Conservation (phyloP, 2,888 invertebrate genomes). For the Zygogramma bicolorata region DNA sequence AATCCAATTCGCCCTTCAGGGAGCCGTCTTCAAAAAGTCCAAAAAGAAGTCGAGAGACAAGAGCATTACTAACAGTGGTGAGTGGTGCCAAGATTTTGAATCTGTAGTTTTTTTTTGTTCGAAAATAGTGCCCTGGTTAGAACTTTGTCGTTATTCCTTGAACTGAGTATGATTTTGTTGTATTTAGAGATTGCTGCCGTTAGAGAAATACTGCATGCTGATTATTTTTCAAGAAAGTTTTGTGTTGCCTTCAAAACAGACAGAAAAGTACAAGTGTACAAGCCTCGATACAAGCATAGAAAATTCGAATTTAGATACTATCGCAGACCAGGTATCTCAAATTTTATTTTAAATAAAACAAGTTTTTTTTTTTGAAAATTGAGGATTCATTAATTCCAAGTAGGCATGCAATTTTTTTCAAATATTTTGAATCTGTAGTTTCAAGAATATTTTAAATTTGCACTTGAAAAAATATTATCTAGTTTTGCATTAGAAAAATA, state of each 20-base stretch:
- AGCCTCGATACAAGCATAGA: constrained; percentile 35
- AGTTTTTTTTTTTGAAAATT: too few species aligned
- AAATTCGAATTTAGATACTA: constrained; percentile 15
- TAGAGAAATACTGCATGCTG: constrained; percentile 51
- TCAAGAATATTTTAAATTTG: too few species aligned
- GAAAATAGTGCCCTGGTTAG: too few species aligned
- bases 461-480: too few species aligned
- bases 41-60: constrained; percentile 57
- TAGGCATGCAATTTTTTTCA: too few species aligned
- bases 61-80: constrained; percentile 54
- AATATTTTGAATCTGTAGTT: too few species aligned
- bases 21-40: constrained; percentile 68
- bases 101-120: too few species aligned
- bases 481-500: too few species aligned
- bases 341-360: too few species aligned
- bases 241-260: constrained; percentile 44
- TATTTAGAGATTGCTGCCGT: constrained; percentile 48
- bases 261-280: constrained; percentile 45
- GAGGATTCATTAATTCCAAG: too few species aligned
- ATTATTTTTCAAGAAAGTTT: constrained; percentile 49
- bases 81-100: constrained; percentile 40
- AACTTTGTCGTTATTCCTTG: too few species aligned
- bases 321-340: constrained; percentile 17
- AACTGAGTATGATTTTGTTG: constrained; percentile 20
- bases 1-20: constrained; percentile 69